A percentile compares a stretch with the other conserved stretches of the same genome.
Conservation (phyloP, 2,888 invertebrate species). For the Holacanthella duospinosa region DNA sequence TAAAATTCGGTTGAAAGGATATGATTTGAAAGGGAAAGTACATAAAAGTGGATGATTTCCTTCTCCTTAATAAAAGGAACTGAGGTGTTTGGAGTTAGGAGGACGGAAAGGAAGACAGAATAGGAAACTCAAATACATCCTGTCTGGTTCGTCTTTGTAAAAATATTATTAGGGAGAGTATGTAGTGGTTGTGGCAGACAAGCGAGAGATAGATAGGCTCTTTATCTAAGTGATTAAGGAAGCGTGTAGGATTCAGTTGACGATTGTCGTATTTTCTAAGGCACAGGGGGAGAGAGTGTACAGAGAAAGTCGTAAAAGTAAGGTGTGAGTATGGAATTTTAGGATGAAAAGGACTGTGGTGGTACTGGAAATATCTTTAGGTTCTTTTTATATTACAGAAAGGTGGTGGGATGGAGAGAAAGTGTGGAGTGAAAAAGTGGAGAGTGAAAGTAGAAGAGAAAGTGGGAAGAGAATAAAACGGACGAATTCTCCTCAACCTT, state of each 20-base stretch:
- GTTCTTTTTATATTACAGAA: background rate
- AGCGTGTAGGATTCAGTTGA: constrained; percentile 31
- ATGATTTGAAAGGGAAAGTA: background rate
- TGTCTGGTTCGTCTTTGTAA: background rate
- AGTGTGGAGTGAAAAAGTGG: background rate
- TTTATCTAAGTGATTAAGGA: constrained; percentile 36
- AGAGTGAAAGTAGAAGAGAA: background rate
- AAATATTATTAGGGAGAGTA: background rate
- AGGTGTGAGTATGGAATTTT: constrained; percentile 23
- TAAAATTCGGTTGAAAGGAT: background rate
- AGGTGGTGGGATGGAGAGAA: background rate
- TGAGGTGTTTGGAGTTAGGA: constrained; percentile 1
- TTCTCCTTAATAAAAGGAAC: background rate
- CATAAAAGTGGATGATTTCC: background rate
- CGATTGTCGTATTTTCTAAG: constrained; percentile 25
- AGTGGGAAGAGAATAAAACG: background rate
- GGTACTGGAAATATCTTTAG: constrained; percentile 8
- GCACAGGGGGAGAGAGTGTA: no score
- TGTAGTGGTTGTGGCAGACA: background rate
- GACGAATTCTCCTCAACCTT: background rate
- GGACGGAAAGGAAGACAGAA: no score
- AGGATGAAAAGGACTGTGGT: background rate
- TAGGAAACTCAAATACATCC: background rate
- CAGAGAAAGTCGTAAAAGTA: constrained; percentile 28
- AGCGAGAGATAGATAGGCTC: constrained; percentile 19